Conservation (phyloP, 2,113 vertebrate genomes). For the Hemibagrus wyckioides region DNA sequence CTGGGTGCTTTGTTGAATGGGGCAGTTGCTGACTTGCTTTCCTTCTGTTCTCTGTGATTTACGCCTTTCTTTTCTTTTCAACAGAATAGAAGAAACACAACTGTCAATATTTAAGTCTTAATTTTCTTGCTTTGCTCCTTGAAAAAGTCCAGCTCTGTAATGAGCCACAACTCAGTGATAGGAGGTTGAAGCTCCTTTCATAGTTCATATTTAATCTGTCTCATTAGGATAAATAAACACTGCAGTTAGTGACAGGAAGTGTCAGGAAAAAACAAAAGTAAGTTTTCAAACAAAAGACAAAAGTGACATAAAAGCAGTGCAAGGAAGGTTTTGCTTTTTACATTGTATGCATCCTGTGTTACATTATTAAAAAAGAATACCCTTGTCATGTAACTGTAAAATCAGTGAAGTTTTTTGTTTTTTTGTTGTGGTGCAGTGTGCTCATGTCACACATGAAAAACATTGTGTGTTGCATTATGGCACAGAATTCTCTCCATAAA, state of each 20-base stretch:
- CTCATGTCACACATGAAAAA: neutral
- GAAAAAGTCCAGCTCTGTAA: neutral
- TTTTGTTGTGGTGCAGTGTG: neutral
- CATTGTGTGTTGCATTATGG: neutral
- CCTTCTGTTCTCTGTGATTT: no score
- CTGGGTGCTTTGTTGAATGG: constrained; percentile 20
- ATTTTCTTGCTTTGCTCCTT: neutral
- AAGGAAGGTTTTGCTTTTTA: neutral
- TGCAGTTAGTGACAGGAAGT: neutral
- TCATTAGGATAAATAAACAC: neutral
- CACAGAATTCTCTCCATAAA: neutral
- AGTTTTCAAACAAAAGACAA: neutral
- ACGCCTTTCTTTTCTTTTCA: no score
- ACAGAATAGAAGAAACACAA: no score
- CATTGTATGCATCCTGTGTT: neutral
- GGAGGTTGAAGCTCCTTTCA: neutral
- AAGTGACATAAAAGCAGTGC: neutral
- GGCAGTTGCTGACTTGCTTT: neutral
- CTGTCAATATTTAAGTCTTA: neutral
- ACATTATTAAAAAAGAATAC: neutral
- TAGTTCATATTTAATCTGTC: neutral
- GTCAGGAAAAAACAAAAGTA: neutral
- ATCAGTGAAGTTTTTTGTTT: neutral
- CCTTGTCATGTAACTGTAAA: neutral
- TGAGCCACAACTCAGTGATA: neutral